Base-by-base conservation (phyloP, 2,888 invertebrate species). In the Acronicta psi region DNA sequence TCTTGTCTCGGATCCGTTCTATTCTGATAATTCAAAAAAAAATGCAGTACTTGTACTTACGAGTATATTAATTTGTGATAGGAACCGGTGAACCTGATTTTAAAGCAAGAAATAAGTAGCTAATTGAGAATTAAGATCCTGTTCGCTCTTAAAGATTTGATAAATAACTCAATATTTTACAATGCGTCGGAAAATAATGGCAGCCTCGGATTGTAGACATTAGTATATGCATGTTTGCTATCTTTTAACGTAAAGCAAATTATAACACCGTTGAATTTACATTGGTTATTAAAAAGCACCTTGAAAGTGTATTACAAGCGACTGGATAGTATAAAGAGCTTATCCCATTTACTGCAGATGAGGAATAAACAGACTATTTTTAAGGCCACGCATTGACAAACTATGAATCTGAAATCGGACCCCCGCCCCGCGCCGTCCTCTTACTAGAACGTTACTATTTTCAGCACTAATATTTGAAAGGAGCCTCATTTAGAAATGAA, bases 251-350 rank as follows among this genome's bases (percentile, higher is more conserved):
- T 23, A 29, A 57, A 60, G 18, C 41, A 53, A 71, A 71, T 50
- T 40, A 46, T 50, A 55, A 44, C 38, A 60, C 9, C 17, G 36
- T 37, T 2, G 13, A 50, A 46, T 54, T 62, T 59, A 23, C 52
- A 46, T 44, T 41, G 42, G 10, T 53, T 46, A 55, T 53, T 62
- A 41, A 40, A 59, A 38, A 55, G 10, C 45, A 53, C 65, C 66
- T 73, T 73, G 52, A 47, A 61, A 42, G 38, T 37, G 2, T 58
- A 53, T 45, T 55, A 49, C 41, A 45, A 36, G 5, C n/a, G n/a
- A 23, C 45, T 31, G 37, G 29, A 41, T 18, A 16, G n/a, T n/a
- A n/a, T n/a, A n/a, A n/a, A n/a, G n/a, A n/a, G n/a, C n/a, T n/a
- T 40, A 20, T 16, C 23, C 23, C 29, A 31, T 25, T 42, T 36